Evolutionary conservation across 2,797 vertebrate genomes (phyloP).

Genomic region (Scomberomorus guttatus): DNA sequence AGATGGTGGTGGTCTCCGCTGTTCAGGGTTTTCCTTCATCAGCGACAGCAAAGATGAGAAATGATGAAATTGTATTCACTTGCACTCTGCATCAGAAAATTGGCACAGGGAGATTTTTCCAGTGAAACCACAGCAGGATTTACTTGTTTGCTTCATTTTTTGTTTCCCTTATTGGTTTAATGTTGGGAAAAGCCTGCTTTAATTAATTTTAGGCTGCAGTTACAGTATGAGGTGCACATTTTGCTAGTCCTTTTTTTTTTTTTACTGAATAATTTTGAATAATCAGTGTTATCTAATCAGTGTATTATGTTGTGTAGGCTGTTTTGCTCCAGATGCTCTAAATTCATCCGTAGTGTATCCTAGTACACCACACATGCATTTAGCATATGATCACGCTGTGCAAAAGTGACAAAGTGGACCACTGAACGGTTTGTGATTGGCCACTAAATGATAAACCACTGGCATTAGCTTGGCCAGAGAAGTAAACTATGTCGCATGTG

Average conservation of each 20-base stretch:
- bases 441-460: background rate
- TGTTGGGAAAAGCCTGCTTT: background rate
- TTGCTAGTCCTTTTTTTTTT: slow-evolving; percentile 2
- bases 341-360: background rate
- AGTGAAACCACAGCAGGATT: slow-evolving; percentile 3
- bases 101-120: background rate
- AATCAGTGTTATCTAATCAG: background rate
- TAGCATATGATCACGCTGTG: background rate
- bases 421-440: background rate
- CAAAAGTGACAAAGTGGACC: background rate
- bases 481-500: background rate
- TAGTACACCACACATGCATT: background rate
- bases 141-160: slow-evolving; percentile 23
- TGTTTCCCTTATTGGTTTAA: slow-evolving; percentile 13
- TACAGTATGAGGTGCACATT: background rate
- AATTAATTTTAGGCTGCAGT: background rate
- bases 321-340: slow-evolving; percentile 1
- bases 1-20: slow-evolving; percentile 6
- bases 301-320: background rate
- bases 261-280: slow-evolving; percentile 11
- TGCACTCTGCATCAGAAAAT: slow-evolving; percentile 23
- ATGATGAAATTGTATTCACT: slow-evolving; percentile 18
- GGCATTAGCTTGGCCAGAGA: background rate
- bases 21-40: slow-evolving; percentile 25
- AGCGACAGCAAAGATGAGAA: slow-evolving; percentile 27